These are phyloP conservation scores for Sinopyrophorus schimmeli DNA, from an alignment of 2,888 invertebrate genomes.

Conservation along the genomic window DNA sequence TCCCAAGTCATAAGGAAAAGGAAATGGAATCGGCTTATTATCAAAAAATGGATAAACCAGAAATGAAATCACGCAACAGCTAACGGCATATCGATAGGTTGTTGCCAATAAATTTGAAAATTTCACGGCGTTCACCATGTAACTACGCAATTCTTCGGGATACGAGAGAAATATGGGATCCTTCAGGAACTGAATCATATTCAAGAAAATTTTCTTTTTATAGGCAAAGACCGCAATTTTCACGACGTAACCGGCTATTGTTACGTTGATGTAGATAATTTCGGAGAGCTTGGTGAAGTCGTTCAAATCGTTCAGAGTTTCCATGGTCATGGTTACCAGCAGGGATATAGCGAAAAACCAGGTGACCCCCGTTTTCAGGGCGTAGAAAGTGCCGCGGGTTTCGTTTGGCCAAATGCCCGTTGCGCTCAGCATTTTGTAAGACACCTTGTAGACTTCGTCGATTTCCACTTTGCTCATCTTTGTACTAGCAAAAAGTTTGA, in stretches of 20 bases:
- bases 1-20: constrained; percentile 29
- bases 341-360: constrained; percentile 8
- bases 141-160: constrained; percentile 19
- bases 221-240: constrained; percentile 20
- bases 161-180: constrained; percentile 24
- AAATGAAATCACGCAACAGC: constrained; percentile 13
- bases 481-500: too few relatives aligned
- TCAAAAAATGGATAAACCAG: constrained; percentile 22
- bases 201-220: constrained; percentile 11
- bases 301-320: constrained; percentile 10
- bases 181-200: constrained; percentile 17
- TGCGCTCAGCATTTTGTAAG: constrained; percentile 9
- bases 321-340: constrained; percentile 16
- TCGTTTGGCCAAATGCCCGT: constrained; percentile 21
- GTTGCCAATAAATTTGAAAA: constrained; percentile 16
- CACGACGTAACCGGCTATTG: constrained; percentile 9
- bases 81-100: constrained; percentile 11
- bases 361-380: constrained; percentile 2
- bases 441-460: too few relatives aligned
- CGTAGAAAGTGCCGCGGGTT: not conserved
- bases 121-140: constrained; percentile 21
- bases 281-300: constrained; percentile 26
- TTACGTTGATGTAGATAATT: constrained; percentile 26
- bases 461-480: too few relatives aligned
- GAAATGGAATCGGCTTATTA: constrained; percentile 27